Conservation (phyloP, 2,797 vertebrate species). For the Diglossa cyanea region DNA sequence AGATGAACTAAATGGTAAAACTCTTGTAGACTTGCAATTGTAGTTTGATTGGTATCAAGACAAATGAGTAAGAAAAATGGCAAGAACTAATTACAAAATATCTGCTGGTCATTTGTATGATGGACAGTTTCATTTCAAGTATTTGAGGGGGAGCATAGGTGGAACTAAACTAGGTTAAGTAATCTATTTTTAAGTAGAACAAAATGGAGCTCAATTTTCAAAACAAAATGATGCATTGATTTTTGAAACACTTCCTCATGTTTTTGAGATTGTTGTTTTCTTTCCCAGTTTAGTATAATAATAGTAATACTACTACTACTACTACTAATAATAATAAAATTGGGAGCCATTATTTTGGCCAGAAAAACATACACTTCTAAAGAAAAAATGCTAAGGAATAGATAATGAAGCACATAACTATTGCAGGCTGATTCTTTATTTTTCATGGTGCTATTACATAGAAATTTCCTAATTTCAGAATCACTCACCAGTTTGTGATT, state of each 20-base stretch:
- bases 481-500: background rate
- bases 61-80: background rate
- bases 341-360: background rate
- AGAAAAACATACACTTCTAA: background rate
- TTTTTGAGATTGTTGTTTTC: background rate
- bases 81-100: background rate
- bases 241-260: background rate
- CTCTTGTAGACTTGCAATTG: background rate
- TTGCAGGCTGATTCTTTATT: background rate
- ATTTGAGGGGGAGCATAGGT: background rate
- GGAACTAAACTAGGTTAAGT: background rate
- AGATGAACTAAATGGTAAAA: background rate
- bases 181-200: background rate
- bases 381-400: background rate
- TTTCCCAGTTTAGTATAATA: background rate
- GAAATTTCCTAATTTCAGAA: background rate
- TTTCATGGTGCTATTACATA: background rate
- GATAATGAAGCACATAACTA: background rate
- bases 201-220: background rate
- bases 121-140: background rate
- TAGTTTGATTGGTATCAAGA: background rate
- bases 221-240: background rate
- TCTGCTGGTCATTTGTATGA: background rate
- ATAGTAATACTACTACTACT: fast-evolving
- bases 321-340: fast-evolving